Conservation (phyloP, 2,113 vertebrate species). For the Salvelinus fontinalis region DNA sequence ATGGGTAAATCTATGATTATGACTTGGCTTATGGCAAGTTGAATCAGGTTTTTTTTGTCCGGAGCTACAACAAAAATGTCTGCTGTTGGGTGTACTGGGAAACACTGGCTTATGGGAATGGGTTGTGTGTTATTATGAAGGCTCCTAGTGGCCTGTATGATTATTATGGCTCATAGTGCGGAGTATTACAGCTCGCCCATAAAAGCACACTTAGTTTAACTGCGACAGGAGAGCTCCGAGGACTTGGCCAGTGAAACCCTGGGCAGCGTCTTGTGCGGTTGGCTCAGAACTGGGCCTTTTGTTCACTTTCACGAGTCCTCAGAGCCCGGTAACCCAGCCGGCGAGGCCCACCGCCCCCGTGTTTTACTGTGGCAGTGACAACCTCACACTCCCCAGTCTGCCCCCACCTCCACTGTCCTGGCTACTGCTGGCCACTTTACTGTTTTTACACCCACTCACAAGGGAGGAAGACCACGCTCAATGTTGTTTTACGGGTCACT, state of each 20-base stretch:
- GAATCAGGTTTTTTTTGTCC: background rate
- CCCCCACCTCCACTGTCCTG: constrained; percentile 31
- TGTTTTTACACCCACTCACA: constrained; percentile 46
- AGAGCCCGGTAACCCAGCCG: constrained; percentile 66
- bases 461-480: constrained; percentile 41
- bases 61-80: too few relatives aligned
- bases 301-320: constrained; percentile 73
- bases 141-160: constrained; percentile 52
- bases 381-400: constrained; percentile 15
- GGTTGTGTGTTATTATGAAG: constrained; percentile 45
- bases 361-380: constrained; percentile 65
- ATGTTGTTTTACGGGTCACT: constrained; percentile 61
- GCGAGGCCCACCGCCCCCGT: constrained; percentile 51
- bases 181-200: constrained; percentile 59
- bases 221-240: constrained; percentile 63
- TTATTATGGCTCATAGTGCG: constrained; percentile 60
- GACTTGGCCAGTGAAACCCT: constrained; percentile 71
- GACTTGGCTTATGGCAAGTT: background rate
- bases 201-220: constrained; percentile 78
- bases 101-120: constrained; percentile 16
- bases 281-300: constrained; percentile 73
- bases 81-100: background rate
- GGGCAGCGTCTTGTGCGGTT: constrained; percentile 73
- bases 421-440: constrained; percentile 58
- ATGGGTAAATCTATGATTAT: constrained; percentile 47